Percentiles rank a stretch among this genome's conserved stretches.
These are phyloP conservation scores for Orthonyx spaldingii DNA, from an alignment of 2,113 vertebrate genomes.

Conservation along the genomic window DNA sequence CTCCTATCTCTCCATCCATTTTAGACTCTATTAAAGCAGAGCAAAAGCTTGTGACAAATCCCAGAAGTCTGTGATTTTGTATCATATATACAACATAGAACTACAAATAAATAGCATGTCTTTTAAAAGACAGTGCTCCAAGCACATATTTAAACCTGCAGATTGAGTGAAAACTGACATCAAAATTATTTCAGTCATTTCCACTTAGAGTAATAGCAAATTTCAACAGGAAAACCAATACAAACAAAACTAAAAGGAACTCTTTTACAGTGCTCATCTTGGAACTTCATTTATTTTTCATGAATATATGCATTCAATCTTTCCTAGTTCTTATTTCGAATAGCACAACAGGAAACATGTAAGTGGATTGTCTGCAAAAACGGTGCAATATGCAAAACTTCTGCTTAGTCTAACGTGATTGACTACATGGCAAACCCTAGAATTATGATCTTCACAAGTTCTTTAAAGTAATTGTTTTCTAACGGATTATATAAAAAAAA, in stretches of 20 bases:
- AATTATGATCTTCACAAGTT: background rate
- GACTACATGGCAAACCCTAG: background rate
- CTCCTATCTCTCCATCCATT: background rate
- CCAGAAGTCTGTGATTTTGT: background rate
- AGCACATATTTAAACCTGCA: background rate
- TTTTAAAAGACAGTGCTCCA: background rate
- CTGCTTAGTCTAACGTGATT: background rate
- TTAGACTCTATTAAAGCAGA: background rate
- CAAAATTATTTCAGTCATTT: background rate
- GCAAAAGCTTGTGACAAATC: background rate
- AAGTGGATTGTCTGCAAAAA: background rate
- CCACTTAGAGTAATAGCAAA: background rate
- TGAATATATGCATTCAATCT: background rate
- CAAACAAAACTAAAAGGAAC: background rate
- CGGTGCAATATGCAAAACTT: background rate
- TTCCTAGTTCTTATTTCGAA: background rate
- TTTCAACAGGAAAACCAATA: background rate
- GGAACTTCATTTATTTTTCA: background rate
- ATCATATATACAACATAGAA: background rate
- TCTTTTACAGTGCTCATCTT: background rate
- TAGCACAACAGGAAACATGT: background rate
- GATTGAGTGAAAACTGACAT: background rate
- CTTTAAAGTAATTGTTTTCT: background rate
- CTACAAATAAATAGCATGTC: background rate
- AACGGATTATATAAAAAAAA: background rate